phyloP scores from a whole-genome alignment of 2,113 vertebrate species.

The Galeopterus variegatus region DNA sequence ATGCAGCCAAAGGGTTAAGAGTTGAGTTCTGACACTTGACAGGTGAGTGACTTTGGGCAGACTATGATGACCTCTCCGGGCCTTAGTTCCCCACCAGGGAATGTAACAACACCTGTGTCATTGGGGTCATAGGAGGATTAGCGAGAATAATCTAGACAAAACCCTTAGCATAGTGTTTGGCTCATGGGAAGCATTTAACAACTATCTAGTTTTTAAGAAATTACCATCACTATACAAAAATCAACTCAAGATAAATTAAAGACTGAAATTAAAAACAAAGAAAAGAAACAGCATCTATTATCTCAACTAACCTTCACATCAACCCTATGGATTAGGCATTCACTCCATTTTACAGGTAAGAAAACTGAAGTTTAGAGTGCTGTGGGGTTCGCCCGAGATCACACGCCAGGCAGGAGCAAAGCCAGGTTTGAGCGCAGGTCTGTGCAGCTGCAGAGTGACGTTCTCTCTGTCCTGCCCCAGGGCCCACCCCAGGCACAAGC shows the following conservation, averaged over 20 bases:
- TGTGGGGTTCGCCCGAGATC: not conserved
- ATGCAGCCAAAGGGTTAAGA: accelerated
- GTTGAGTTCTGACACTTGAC: accelerated
- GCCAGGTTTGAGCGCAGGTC: accelerated
- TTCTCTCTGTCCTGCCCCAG: accelerated
- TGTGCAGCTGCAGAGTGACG: accelerated
- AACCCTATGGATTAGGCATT: accelerated
- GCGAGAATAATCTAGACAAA: not conserved
- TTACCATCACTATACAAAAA: not conserved
- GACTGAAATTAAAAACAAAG: not conserved
- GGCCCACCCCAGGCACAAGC: not conserved
- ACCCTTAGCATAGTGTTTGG: not conserved
- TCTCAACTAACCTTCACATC: not conserved
- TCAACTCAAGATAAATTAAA: not conserved
- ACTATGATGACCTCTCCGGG: not conserved
- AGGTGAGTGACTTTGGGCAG: not conserved
- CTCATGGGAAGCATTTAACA: not conserved
- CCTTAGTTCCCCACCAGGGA: not conserved
- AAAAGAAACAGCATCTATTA: not conserved
- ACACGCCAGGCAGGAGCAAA: not conserved
- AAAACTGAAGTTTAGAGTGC: accelerated
- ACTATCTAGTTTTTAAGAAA: not conserved
- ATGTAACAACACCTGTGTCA: accelerated
- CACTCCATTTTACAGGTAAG: not conserved
- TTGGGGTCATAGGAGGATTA: not conserved